These are phyloP conservation scores for Caenorhabditis sp. DNA, from an alignment of 2,888 invertebrate genomes.

Conservation along the genomic window DNA sequence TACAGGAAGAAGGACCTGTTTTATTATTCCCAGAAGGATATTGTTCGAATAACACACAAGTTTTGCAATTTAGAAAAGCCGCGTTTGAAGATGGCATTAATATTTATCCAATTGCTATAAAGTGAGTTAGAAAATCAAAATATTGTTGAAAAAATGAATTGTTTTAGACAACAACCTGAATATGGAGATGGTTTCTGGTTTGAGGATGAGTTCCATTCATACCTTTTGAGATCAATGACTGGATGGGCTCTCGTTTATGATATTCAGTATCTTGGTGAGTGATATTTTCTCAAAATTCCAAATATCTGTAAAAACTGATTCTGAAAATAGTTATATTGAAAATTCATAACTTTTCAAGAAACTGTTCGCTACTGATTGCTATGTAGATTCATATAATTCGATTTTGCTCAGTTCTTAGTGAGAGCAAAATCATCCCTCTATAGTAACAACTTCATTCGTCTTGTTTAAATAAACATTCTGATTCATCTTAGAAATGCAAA, in stretches of 20 bases:
- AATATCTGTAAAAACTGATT: no score
- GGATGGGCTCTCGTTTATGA: slow-evolving; percentile 59
- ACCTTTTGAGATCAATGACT: slow-evolving; percentile 50
- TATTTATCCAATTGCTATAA: slow-evolving; percentile 55
- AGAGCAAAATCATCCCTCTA: no score
- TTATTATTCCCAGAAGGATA: slow-evolving; percentile 65
- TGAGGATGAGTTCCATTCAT: slow-evolving; percentile 52
- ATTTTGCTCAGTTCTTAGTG: no score
- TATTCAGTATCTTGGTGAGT: slow-evolving; percentile 53
- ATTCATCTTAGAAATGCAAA: slow-evolving; percentile 26
- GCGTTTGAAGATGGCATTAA: slow-evolving; percentile 49
- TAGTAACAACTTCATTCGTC: no score
- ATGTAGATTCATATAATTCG: no score
- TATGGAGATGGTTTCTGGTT: slow-evolving; percentile 56
- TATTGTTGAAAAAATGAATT: not conserved
- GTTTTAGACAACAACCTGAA: slow-evolving; percentile 37
- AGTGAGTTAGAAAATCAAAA: slow-evolving; percentile 15
- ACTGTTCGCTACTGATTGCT: no score
- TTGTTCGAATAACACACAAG: slow-evolving; percentile 59
- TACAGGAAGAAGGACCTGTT: slow-evolving; percentile 55
- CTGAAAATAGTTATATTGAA: no score
- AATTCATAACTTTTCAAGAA: no score
- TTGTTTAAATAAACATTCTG: not conserved
- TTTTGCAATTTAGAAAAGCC: slow-evolving; percentile 56
- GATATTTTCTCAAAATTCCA: not conserved